Percentiles rank a stretch among this genome's conserved stretches.
Evolutionary conservation across 2,888 invertebrate genomes (phyloP).

Genomic region (Cantharis nigra): DNA sequence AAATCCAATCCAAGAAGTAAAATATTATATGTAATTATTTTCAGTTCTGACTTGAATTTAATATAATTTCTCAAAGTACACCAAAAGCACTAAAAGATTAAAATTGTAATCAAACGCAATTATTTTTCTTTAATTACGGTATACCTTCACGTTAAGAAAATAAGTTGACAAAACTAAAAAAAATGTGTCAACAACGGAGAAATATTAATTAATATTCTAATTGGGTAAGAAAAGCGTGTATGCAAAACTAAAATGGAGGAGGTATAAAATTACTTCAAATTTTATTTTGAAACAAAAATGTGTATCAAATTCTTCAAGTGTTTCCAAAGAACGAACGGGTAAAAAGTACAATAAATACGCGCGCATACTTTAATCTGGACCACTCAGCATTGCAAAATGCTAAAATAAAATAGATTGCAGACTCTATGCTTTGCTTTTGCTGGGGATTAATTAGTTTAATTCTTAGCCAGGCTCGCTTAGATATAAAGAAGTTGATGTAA

Average conservation of each 20-base stretch:
- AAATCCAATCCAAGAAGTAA: conserved; percentile 48
- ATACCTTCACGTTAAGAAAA: background rate
- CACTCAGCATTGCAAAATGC: conserved; percentile 44
- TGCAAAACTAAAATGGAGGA: background rate
- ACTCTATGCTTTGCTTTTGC: conserved; percentile 44
- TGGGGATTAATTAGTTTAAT: conserved; percentile 50
- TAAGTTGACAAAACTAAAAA: background rate
- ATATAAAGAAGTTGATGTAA: conserved; percentile 40
- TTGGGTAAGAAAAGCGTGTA: background rate
- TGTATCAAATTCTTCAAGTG: conserved; percentile 18
- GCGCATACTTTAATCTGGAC: conserved; percentile 40
- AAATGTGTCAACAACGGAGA: background rate
- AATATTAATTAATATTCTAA: background rate
- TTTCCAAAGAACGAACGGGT: conserved; percentile 12
- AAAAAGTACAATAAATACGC: conserved; percentile 35
- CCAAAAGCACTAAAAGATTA: background rate
- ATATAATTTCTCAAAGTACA: background rate
- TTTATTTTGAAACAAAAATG: background rate
- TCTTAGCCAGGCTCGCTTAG: conserved; percentile 43
- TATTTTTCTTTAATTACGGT: background rate
- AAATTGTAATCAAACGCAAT: conserved; percentile 3
- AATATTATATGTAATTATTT: conserved; percentile 51
- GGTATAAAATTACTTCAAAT: background rate
- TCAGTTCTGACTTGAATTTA: conserved; percentile 42
- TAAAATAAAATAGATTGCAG: conserved; percentile 48